These are phyloP conservation scores for Echiichthys vipera DNA, from an alignment of 2,797 vertebrate species.

Conservation along the genomic window DNA sequence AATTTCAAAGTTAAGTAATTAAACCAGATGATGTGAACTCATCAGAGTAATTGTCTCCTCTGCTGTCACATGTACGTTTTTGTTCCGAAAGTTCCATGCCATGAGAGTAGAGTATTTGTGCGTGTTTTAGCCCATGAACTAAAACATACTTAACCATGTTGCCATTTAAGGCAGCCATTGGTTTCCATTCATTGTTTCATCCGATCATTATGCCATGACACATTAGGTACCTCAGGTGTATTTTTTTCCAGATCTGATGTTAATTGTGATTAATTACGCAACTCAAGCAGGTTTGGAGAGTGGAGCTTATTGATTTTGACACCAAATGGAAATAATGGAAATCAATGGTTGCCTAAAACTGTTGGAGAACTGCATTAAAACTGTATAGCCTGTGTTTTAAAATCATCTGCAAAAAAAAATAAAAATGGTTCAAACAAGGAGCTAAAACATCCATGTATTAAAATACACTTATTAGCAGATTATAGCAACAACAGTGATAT, in stretches of 20 bases:
- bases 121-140: not conserved
- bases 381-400: not conserved
- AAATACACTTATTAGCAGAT: not conserved
- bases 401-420: not conserved
- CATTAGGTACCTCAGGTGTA: not conserved
- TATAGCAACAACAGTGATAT: not conserved
- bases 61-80: not conserved
- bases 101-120: not conserved
- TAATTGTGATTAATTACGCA: not conserved
- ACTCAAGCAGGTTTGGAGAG: not conserved
- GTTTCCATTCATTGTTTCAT: not conserved
- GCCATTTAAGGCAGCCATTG: not conserved
- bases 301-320: not conserved
- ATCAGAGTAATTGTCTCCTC: not conserved
- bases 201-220: not conserved
- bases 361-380: not conserved
- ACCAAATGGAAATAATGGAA: not conserved
- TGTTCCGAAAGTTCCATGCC: not conserved
- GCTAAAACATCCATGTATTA: not conserved
- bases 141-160: not conserved
- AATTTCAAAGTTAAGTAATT: not conserved
- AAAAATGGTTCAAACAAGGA: not conserved
- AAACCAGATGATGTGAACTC: constrained; percentile 1
- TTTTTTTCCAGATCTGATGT: not conserved
- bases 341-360: not conserved